A percentile compares a stretch with the other conserved stretches of the same genome.
Evolutionary conservation across 2,888 invertebrate genomes (phyloP).

Genomic region (Mesorhabditis spiculigera): DNA sequence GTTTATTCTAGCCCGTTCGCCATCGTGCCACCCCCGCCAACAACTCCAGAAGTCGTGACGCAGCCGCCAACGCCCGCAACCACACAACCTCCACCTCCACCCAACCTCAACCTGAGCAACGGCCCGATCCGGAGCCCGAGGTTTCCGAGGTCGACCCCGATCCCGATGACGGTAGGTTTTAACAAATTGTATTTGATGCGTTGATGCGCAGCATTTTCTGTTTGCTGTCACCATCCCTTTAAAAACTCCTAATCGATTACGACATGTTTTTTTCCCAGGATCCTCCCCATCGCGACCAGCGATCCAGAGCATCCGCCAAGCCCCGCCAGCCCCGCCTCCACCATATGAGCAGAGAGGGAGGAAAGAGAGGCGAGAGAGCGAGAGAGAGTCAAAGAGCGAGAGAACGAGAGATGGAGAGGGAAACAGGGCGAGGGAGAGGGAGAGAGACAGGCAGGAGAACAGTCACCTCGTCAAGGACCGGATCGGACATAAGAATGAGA

Average conservation of each 20-base stretch:
- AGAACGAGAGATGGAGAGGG: background rate
- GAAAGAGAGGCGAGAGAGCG: background rate
- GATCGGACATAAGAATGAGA: slow-evolving; percentile 26
- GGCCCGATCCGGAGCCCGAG: background rate
- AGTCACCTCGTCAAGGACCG: slow-evolving; percentile 11
- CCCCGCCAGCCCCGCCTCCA: background rate
- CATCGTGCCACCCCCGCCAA: background rate
- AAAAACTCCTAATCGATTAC: background rate
- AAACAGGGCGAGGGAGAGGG: no score
- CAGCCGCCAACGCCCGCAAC: background rate
- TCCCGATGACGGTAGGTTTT: background rate
- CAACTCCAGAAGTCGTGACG: background rate
- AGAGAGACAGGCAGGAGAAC: no score
- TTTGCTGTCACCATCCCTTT: background rate
- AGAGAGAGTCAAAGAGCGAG: background rate
- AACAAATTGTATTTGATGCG: background rate
- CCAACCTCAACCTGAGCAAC: background rate
- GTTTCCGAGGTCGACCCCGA: background rate
- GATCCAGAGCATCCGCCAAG: background rate
- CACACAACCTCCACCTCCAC: slow-evolving; percentile 1
- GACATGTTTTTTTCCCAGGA: background rate
- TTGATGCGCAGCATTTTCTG: no score
- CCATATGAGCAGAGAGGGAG: background rate
- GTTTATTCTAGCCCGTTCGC: no score
- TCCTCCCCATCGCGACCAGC: background rate